Percentiles rank a stretch among this genome's conserved stretches.
Evolutionary conservation across 2,888 invertebrate genomes (phyloP).

Genomic region (Cephus runcator): DNA sequence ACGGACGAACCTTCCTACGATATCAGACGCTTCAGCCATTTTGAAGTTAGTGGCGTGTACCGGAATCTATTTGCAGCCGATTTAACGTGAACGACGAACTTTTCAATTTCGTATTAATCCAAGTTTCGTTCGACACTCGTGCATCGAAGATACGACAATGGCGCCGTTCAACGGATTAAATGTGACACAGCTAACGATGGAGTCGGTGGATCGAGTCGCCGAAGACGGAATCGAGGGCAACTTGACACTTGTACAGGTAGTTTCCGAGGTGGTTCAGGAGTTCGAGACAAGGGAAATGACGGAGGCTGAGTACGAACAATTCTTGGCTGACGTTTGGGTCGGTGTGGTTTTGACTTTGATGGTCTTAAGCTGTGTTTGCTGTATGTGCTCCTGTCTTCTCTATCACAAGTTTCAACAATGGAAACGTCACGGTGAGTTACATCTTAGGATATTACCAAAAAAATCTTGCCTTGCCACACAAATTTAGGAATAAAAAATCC

Average conservation of each 20-base stretch:
- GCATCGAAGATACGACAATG: background rate
- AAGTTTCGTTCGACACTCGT: background rate
- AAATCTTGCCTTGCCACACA: too few relatives aligned
- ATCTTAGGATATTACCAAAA: background rate
- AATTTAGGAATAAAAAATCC: background rate
- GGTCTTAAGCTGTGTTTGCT: slow-evolving; percentile 72
- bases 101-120: background rate
- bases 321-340: slow-evolving; percentile 74
- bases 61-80: background rate
- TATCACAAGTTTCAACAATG: slow-evolving; percentile 75
- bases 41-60: background rate
- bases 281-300: slow-evolving; percentile 21
- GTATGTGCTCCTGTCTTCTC: slow-evolving; percentile 73
- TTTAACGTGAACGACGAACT: background rate
- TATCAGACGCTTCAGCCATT: background rate
- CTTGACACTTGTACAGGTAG: slow-evolving; percentile 18
- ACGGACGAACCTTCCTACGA: background rate
- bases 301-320: slow-evolving; percentile 69
- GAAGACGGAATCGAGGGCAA: slow-evolving; percentile 13
- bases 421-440: slow-evolving; percentile 71
- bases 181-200: slow-evolving; percentile 13
- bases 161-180: slow-evolving; percentile 6
- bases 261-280: slow-evolving; percentile 21
- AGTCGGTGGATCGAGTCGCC: slow-evolving; percentile 10
- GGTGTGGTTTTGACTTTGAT: slow-evolving; percentile 72